A percentile compares a stretch with the other conserved stretches of the same genome.
Evolutionary conservation across 2,113 vertebrate species (phyloP).

Genomic region (Silurus asotus): DNA sequence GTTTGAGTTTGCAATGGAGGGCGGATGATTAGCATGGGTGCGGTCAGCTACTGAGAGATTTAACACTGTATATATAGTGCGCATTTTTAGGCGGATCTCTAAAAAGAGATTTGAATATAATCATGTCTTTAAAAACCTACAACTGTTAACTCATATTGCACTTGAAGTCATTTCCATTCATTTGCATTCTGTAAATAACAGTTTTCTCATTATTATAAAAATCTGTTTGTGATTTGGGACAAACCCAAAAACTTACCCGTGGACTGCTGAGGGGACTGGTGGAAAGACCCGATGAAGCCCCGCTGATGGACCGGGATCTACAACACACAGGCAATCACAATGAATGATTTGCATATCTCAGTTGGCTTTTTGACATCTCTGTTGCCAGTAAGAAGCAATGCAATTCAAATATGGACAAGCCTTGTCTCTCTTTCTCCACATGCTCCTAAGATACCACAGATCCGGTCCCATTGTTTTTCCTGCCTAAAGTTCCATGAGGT

Average conservation of each 20-base stretch:
- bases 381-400: neutral
- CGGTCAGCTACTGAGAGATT: neutral
- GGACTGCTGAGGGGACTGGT: constrained; percentile 98
- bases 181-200: constrained; percentile 18
- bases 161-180: neutral
- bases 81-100: neutral
- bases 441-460: no score
- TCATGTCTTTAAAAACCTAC: neutral
- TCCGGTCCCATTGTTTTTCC: no score
- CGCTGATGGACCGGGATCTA: constrained; percentile 97
- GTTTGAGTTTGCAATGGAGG: neutral
- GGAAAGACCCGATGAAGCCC: constrained; percentile 93
- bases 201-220: neutral
- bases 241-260: constrained; percentile 81
- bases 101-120: neutral
- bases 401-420: neutral
- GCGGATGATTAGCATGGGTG: neutral
- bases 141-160: neutral
- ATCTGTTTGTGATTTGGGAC: neutral
- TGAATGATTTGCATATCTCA: constrained; percentile 4
- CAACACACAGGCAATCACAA: constrained; percentile 48
- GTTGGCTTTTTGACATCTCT: neutral
- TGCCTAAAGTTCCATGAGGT: no score
- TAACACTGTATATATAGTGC: neutral
- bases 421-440: no score